Conservation (phyloP, 2,888 invertebrate genomes). For the Meta bourneti region DNA sequence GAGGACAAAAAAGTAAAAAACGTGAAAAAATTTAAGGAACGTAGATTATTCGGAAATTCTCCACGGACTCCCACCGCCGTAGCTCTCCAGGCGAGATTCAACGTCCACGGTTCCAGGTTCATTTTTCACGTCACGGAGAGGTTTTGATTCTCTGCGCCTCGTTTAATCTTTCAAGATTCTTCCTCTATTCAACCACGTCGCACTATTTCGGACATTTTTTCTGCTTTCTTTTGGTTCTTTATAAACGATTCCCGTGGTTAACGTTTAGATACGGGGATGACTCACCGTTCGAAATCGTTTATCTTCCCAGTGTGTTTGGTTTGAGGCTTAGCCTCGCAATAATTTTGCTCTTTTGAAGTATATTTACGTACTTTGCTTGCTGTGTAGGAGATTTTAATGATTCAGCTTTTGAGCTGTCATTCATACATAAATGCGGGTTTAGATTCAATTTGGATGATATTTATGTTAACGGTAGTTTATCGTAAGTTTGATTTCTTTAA, state of each 20-base stretch:
- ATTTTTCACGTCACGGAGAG: slow-evolving; percentile 54
- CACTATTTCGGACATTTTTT: neutral
- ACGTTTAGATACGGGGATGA: slow-evolving; percentile 45
- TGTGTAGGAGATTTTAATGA: slow-evolving; percentile 31
- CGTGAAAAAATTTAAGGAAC: slow-evolving; percentile 27
- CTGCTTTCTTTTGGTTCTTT: slow-evolving; percentile 7
- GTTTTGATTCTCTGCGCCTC: slow-evolving; percentile 47
- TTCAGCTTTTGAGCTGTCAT: neutral
- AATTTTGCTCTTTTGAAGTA: neutral
- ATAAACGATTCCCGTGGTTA: slow-evolving; percentile 47
- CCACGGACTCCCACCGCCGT: neutral
- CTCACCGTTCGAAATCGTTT: slow-evolving; percentile 45
- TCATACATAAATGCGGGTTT: neutral
- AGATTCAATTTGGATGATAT: no score
- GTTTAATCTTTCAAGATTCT: slow-evolving; percentile 61
- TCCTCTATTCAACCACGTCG: slow-evolving; percentile 37
- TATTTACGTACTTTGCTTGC: neutral
- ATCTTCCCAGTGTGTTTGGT: slow-evolving; percentile 52
- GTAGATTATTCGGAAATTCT: slow-evolving; percentile 50
- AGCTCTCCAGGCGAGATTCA: neutral
- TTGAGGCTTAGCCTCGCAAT: slow-evolving; percentile 17
- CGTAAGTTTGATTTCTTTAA: no score
- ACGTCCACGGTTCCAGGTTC: neutral
- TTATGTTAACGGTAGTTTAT: no score
- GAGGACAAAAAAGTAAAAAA: slow-evolving; percentile 28